Base-by-base conservation (phyloP, 2,113 vertebrate species). In the Harpagus bidentatus region DNA sequence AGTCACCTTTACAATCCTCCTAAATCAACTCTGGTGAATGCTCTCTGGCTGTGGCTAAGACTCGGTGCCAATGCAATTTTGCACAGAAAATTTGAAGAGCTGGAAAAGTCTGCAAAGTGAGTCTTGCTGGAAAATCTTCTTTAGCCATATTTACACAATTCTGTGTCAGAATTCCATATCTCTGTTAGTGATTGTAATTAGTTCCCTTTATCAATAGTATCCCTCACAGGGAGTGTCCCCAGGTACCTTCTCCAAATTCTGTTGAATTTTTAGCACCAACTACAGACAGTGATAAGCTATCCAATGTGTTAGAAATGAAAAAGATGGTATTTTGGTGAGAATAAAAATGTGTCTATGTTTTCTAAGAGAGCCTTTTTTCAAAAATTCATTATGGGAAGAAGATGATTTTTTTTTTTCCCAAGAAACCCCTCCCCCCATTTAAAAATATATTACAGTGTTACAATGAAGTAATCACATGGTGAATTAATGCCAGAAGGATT, bases 41-140 rank as follows among this genome's bases (percentile, higher is more conserved):
- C 4, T 89, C 0, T 0, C 38, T 82, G 65, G 4, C 28, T 82
- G n/a, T 55, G 61, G 18, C 23, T 53, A 28, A 74, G 13, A 70
- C 10, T 36, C 16, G 8, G 32, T 50, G 31, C 42, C 84, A 84
- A n/a, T 45, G 47, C 7, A 82, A 87, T 82, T 82, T 91, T 74
- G 17, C 25, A 43, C 67, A 55, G 73, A 73, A 86, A 71, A 89
- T 66, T 3, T 82, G 59, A 94, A 91, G 25, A 73, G 15, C 5
- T 78, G 42, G n/a, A 81, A 87, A 94, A 55, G 7, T 82, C 61
- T 63, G 9, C 32, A 63, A 86, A 82, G 19, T 10, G 8, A 47
- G 11, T 48, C n/a, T 63, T 82, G 5, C 13, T 84, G 43, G n/a
- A 79, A 90, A 87, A 71, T 42, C 52, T 67, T 42, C 4, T 45